These are phyloP conservation scores for Rhopalosiphum nymphaeae DNA, from an alignment of 2,888 invertebrate genomes.

Conservation along the genomic window DNA sequence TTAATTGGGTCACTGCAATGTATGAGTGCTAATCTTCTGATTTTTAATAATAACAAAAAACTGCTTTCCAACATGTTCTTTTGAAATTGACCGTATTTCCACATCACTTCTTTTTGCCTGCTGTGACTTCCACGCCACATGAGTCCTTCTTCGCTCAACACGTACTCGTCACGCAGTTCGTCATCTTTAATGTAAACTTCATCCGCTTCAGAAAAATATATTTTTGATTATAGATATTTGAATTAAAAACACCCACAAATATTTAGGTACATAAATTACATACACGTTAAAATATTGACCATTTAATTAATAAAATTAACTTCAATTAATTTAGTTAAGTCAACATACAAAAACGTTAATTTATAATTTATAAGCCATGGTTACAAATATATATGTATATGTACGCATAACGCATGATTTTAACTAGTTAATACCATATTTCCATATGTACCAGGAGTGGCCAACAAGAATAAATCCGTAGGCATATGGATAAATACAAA, in stretches of 20 bases:
- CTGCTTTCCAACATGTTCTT: constrained; percentile 85
- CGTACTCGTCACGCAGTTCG: constrained; percentile 84
- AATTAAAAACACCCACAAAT: not conserved
- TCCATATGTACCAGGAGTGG: not conserved
- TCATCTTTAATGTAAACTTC: constrained; percentile 79
- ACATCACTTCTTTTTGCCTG: constrained; percentile 84
- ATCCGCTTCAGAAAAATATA: constrained; percentile 70
- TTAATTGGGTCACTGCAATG: constrained; percentile 84
- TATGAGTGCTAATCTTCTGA: constrained; percentile 75
- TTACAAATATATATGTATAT: too few relatives aligned
- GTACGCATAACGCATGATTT: too few relatives aligned
- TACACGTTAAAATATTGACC: not conserved
- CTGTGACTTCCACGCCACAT: constrained; percentile 93
- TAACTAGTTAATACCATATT: too few relatives aligned
- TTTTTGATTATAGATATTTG: not conserved
- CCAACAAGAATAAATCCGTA: too few relatives aligned
- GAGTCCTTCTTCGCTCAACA: constrained; percentile 87
- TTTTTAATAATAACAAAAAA: constrained; percentile 79
- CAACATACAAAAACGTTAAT: not conserved
- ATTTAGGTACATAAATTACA: not conserved
- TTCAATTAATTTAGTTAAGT: too few relatives aligned
- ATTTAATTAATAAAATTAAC: too few relatives aligned
- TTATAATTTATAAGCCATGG: not conserved
- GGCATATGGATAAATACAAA: too few relatives aligned
- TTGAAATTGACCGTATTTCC: constrained; percentile 94